Evolutionary conservation across 1,140 invertebrate genomes (phyloP).

Genomic region (Macrostomum lignano): DNA sequence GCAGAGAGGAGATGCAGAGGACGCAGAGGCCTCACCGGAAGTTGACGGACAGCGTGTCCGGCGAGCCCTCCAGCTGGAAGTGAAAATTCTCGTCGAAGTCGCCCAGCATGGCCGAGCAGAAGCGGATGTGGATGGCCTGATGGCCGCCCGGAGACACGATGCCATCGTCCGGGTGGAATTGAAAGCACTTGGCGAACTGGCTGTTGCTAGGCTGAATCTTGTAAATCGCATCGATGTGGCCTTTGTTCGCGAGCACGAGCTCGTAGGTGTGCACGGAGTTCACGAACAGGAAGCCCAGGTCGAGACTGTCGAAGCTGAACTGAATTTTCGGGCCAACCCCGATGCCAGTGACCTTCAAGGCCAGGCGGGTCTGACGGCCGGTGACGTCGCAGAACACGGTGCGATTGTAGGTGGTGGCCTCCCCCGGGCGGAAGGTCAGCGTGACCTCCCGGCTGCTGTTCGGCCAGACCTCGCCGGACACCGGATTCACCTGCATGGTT

Average conservation of each 20-base stretch:
- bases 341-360: conserved; percentile 20
- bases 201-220: conserved; percentile 12
- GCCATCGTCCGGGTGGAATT: conserved; percentile 23
- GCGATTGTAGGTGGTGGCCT: conserved; percentile 18
- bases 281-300: conserved; percentile 27
- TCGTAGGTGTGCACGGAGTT: conserved; percentile 24
- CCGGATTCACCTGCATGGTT: conserved; percentile 13
- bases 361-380: conserved; percentile 20
- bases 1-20: too few relatives aligned
- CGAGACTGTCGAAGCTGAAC: conserved; percentile 19
- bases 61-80: conserved; percentile 26
- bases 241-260: conserved; percentile 25
- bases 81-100: conserved; percentile 23
- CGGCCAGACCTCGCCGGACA: conserved; percentile 28
- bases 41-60: conserved; percentile 12
- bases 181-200: conserved; percentile 21
- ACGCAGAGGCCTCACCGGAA: conserved; percentile 22
- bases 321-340: conserved; percentile 24
- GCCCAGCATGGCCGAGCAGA: conserved; percentile 18
- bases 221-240: conserved; percentile 27
- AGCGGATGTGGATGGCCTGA: conserved; percentile 22
- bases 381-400: conserved; percentile 26
- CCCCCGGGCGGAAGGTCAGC: conserved; percentile 23
- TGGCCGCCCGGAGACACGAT: conserved; percentile 23
- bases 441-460: conserved; percentile 18